Base-by-base conservation (phyloP, 1,140 invertebrate genomes). In the Formica exsecta region DNA sequence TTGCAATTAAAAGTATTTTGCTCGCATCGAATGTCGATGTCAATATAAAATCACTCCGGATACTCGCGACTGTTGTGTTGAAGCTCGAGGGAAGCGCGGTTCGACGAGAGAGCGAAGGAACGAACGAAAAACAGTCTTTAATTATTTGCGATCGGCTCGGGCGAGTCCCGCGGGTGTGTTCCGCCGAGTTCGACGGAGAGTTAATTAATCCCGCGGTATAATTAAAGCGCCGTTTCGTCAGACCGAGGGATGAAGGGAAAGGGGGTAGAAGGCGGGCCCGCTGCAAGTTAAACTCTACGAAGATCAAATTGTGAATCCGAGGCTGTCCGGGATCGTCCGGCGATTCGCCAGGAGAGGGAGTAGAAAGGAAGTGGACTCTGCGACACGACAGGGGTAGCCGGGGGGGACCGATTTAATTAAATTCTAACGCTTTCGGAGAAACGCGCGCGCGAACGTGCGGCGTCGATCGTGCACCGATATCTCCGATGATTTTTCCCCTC, bases 321-420 rank as follows among this genome's bases (percentile, higher is more conserved):
- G 64, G 83, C 68, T 80, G 88, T 77, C 48, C 48, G 16, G 87
- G 93, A 91, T 90, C 92, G 87, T 88, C 80, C 86, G 85, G 59
- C 48, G 73, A 59, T 25, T 62, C 8, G 57, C 13, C 62, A 68
- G 74, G 77, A 48, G 75, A 75, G 77, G 65, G 32, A 32, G 86
- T 54, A 38, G 29, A 81, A 68, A n/a, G 68, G 64, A 79, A 83
- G 76, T 65, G 71, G 79, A 74, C 66, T 61, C 54, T 61, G 79
- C 51, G 68, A 59, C 62, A 57, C 65, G 68, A 84, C 70, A 85
- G 86, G 84, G 84, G 57, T 81, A 32, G 59, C 57, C 74, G 36
- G 86, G n/a, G n/a, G n/a, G 71, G 88, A 77, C 75, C 83, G 59
- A 57, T 94, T 95, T 95, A 95, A 95, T 95, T 95, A 94, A 95